phyloP scores from a whole-genome alignment of 2,888 invertebrate genomes.

The Smittia aterrima region DNA sequence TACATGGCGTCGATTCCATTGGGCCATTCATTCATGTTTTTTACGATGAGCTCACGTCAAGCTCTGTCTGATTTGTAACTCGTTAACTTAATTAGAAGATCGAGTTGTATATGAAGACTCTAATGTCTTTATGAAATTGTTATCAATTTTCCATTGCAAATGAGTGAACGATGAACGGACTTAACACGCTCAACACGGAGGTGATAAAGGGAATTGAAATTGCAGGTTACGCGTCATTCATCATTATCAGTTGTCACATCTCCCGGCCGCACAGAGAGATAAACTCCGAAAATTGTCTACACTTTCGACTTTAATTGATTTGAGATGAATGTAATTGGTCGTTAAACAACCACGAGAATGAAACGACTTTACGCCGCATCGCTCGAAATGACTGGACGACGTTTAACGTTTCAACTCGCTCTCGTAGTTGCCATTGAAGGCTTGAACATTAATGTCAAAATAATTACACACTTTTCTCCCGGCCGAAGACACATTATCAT shows the following conservation, averaged over 20 bases:
- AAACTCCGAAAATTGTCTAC: neutral
- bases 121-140: conserved; percentile 11
- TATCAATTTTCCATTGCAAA: neutral
- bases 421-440: neutral
- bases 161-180: neutral
- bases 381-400: neutral
- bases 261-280: neutral
- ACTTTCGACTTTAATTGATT: conserved; percentile 13
- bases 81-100: too few species aligned
- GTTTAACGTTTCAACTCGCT: neutral
- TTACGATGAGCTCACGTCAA: too few species aligned
- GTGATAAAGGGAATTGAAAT: conserved; percentile 32
- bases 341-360: neutral
- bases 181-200: neutral
- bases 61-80: too few species aligned
- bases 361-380: neutral
- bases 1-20: too few species aligned
- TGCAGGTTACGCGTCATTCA: conserved; percentile 24
- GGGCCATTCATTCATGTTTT: too few species aligned
- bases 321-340: conserved; percentile 24
- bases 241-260: conserved; percentile 27
- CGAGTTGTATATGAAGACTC: neutral
- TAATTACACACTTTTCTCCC: neutral
- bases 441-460: conserved; percentile 25
- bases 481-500: conserved; percentile 3